Percentiles rank a stretch among this genome's conserved stretches.
Evolutionary conservation across 1,140 invertebrate species (phyloP).

Genomic region (Penaeus indicus): DNA sequence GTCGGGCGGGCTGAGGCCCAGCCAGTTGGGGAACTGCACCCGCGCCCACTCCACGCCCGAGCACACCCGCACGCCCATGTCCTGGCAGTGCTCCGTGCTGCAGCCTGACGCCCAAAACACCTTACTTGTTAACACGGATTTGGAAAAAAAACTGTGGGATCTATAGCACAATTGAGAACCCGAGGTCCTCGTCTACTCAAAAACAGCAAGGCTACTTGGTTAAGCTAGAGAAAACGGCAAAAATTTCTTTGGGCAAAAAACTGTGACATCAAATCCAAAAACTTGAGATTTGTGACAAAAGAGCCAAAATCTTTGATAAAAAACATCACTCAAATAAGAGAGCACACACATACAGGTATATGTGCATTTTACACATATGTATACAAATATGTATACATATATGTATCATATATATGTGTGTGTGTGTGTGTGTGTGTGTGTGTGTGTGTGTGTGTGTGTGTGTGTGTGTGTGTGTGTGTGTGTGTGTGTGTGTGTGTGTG

Average conservation of each 20-base stretch:
- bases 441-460: not conserved
- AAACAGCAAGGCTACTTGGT: too few species aligned
- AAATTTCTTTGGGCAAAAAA: too few species aligned
- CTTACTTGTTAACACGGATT: not conserved
- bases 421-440: conserved; percentile 1
- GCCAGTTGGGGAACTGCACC: conserved; percentile 50
- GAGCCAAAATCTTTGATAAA: too few species aligned
- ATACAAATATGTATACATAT: not conserved
- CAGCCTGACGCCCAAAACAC: conserved; percentile 42
- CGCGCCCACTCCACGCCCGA: conserved; percentile 54
- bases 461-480: not conserved
- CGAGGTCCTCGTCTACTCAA: too few species aligned
- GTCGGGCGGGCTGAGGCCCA: conserved; percentile 53
- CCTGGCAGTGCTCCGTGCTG: conserved; percentile 55
- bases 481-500: not conserved
- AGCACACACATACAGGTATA: not conserved
- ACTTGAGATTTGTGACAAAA: too few species aligned
- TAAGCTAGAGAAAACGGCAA: too few species aligned
- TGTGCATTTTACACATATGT: not conserved
- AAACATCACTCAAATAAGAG: not conserved
- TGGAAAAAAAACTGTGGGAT: too few species aligned
- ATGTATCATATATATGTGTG: not conserved
- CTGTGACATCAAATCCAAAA: too few species aligned
- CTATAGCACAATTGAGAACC: too few species aligned
- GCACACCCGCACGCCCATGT: conserved; percentile 53